Evolutionary conservation across 2,888 invertebrate species (phyloP).

Genomic region (Oasisia sp.): DNA sequence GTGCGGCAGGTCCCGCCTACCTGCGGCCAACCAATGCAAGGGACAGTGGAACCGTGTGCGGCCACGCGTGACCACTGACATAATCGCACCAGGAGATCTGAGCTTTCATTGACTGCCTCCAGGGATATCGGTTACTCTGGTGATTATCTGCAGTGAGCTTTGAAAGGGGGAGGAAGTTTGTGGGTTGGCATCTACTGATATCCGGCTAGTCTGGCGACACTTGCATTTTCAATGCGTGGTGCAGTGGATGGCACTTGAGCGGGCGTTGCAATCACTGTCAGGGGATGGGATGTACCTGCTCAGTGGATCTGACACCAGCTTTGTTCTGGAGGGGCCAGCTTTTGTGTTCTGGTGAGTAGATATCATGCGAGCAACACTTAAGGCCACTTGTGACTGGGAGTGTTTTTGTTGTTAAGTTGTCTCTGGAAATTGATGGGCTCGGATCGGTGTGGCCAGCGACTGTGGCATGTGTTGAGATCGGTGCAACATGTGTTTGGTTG

Average conservation of each 20-base stretch:
- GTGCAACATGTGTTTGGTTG: neutral
- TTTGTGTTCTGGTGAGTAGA: conserved; percentile 1
- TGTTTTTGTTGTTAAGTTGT: neutral
- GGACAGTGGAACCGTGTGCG: neutral
- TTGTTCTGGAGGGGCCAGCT: neutral
- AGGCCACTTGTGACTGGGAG: neutral
- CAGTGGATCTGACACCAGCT: neutral
- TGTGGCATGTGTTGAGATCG: neutral
- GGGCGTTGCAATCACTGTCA: neutral
- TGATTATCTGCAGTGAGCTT: conserved; percentile 17
- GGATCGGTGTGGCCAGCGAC: neutral
- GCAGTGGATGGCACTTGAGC: conserved; percentile 12
- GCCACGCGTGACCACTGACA: neutral
- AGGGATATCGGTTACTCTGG: conserved; percentile 3
- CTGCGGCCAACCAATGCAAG: neutral
- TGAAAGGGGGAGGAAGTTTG: conserved; percentile 6
- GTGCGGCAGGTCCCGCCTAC: neutral
- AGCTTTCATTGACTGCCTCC: conserved; percentile 1
- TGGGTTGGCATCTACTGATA: neutral
- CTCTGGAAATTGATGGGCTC: neutral
- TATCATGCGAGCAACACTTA: neutral
- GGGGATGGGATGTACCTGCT: conserved; percentile 10
- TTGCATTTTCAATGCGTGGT: neutral
- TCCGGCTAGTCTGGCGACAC: neutral
- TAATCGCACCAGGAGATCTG: conserved; percentile 6